phyloP scores from a whole-genome alignment of 2,888 invertebrate genomes.

The Drepanosiphum platanoidis region DNA sequence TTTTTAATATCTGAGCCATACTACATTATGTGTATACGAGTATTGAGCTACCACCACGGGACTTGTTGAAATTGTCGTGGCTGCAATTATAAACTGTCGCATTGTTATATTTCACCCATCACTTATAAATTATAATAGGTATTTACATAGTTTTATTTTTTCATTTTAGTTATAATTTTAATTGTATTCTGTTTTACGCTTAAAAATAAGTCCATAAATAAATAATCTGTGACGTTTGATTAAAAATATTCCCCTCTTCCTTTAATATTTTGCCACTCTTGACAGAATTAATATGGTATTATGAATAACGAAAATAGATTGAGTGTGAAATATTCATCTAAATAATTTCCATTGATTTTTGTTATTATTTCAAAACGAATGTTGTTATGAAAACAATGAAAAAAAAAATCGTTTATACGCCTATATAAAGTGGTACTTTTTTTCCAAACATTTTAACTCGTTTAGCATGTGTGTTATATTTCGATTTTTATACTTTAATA shows the following conservation, averaged over 20 bases:
- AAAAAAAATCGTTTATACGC: not conserved
- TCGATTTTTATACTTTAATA: not conserved
- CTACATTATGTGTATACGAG: not conserved
- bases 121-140: constrained; percentile 45
- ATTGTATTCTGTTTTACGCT: not conserved
- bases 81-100: constrained; percentile 33
- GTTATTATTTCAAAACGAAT: not conserved
- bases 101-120: constrained; percentile 23
- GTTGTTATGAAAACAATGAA: not conserved
- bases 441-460: not conserved
- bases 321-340: not conserved
- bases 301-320: constrained; percentile 25
- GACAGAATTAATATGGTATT: constrained; percentile 20
- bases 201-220: constrained; percentile 50
- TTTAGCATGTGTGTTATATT: not conserved
- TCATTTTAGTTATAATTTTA: constrained; percentile 40
- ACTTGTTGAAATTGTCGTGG: constrained; percentile 38
- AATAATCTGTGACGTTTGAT: constrained; percentile 41
- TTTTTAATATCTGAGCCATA: constrained; percentile 17
- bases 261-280: constrained; percentile 44
- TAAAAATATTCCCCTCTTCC: constrained; percentile 13
- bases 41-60: not conserved
- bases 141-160: constrained; percentile 11
- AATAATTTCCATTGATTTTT: constrained; percentile 4
- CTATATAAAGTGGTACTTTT: not conserved